Percentiles rank a stretch among this genome's conserved stretches.
phyloP scores from a whole-genome alignment of 2,113 vertebrate genomes.

The Barnardius zonarius region DNA sequence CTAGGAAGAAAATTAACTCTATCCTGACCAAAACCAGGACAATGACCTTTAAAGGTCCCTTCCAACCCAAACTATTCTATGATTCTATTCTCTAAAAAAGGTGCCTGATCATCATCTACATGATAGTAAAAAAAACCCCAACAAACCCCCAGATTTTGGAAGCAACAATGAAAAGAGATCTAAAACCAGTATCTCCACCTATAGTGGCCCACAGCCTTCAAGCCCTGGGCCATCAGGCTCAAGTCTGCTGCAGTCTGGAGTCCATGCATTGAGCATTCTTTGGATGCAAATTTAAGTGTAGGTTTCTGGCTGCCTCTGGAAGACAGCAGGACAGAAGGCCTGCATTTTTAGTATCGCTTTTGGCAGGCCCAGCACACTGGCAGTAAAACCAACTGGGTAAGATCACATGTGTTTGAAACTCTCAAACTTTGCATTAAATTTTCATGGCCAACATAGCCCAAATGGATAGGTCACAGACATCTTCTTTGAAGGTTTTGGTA shows the following conservation, averaged over 20 bases:
- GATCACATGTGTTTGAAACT: rapidly evolving
- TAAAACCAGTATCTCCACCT: neutral
- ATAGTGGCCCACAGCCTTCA: neutral
- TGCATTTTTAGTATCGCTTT: neutral
- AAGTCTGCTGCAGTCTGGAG: neutral
- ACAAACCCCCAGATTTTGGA: neutral
- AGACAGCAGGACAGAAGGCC: neutral
- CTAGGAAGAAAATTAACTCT: neutral
- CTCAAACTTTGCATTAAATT: neutral
- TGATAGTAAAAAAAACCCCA: neutral
- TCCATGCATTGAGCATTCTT: neutral
- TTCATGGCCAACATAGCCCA: neutral
- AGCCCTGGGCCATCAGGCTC: neutral
- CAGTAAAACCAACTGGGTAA: neutral
- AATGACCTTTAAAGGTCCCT: neutral
- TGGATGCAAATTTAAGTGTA: neutral
- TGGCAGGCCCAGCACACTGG: neutral
- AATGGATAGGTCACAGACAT: neutral
- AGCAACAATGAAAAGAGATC: neutral
- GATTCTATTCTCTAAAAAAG: neutral
- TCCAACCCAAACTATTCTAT: neutral
- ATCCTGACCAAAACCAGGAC: neutral
- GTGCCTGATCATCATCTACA: neutral
- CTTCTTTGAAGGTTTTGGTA: neutral
- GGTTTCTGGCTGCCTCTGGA: neutral